Percentiles rank a stretch among this genome's conserved stretches.
phyloP scores from a whole-genome alignment of 2,113 vertebrate species.

The Phoenicopterus ruber region DNA sequence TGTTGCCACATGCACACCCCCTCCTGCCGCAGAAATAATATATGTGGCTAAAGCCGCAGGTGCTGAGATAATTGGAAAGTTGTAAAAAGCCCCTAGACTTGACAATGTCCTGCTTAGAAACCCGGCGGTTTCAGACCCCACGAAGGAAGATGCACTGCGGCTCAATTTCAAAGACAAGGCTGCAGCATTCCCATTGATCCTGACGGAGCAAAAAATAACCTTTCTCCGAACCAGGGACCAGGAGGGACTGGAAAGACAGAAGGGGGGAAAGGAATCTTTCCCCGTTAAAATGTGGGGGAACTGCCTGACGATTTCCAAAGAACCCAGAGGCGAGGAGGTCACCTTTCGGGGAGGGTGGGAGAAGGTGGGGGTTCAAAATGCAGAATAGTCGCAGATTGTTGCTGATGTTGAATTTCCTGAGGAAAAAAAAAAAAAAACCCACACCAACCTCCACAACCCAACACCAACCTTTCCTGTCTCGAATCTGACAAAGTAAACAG shows the following conservation, averaged over 20 bases:
- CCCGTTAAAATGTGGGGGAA: neutral
- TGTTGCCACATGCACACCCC: neutral
- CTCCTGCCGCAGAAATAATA: neutral
- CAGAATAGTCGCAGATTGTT: neutral
- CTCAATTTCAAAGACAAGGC: conserved; percentile 47
- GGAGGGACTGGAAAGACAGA: neutral
- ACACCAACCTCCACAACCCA: neutral
- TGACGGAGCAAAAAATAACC: neutral
- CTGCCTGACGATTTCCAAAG: neutral
- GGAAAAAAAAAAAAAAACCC: neutral
- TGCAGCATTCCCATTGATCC: conserved; percentile 36
- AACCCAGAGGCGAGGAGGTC: conserved; percentile 1
- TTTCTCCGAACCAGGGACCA: conserved; percentile 11
- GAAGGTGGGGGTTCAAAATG: neutral
- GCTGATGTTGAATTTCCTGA: conserved; percentile 48
- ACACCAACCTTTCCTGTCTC: conserved; percentile 45
- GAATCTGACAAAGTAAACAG: conserved; percentile 55
- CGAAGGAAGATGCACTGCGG: neutral
- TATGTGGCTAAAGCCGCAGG: conserved; percentile 54
- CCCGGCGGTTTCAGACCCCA: neutral
- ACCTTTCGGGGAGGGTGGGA: neutral
- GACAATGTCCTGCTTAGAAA: conserved; percentile 32
- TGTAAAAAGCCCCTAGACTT: conserved; percentile 30
- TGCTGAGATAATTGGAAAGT: conserved; percentile 55
- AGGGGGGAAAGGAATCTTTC: neutral